Base-by-base conservation (phyloP, 2,888 invertebrate genomes). In the Miltochrista miniata region DNA sequence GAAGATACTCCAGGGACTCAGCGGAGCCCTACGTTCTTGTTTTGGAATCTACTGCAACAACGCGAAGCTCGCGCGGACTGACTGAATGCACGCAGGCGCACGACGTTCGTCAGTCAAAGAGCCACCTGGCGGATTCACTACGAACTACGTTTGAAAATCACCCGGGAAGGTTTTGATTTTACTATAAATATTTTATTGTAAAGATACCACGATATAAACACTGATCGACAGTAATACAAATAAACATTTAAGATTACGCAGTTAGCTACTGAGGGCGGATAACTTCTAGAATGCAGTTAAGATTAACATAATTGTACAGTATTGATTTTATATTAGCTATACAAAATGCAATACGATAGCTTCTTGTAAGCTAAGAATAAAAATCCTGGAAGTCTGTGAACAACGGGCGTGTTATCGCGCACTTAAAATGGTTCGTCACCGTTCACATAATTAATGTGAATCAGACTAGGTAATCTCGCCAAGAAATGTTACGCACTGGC, bases 371-470 rank as follows among this genome's bases (percentile, higher is more conserved):
- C 51, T 48, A 68, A 51, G 50, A 66, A 60, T 64, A 63, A 69
- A 67, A 67, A 54, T 65, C 54, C 54, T 59, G 63, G 54, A 68
- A 59, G 66, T 67, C 47, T 52, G 62, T 73, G 69, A 72, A 72
- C 64, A 70, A 72, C 65, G 61, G 85, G 81, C 80, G 84, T 87
- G 86, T 85, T 88, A 89, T 85, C 87, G 82, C 83, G 77, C 83
- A 85, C 84, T 82, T 79, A 78, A 85, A 83, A 85, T 84, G 82
- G 83, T 85, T 87, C 85, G 87, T 87, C 87, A 87, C 81, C 78
- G 83, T 77, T 85, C 89, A 88, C 85, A 85, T 89, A 89, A 87
- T 89, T 87, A 88, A 86, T 83, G 81, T 84, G 86, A 87, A 82
- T 85, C 85, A 83, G 76, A 72, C 74, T 68, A 30, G 68, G 70